Evolutionary conservation across 2,888 invertebrate genomes (phyloP), one percentile per base, ranked within the genome.

Genomic region (Mesoligia furuncula): DNA sequence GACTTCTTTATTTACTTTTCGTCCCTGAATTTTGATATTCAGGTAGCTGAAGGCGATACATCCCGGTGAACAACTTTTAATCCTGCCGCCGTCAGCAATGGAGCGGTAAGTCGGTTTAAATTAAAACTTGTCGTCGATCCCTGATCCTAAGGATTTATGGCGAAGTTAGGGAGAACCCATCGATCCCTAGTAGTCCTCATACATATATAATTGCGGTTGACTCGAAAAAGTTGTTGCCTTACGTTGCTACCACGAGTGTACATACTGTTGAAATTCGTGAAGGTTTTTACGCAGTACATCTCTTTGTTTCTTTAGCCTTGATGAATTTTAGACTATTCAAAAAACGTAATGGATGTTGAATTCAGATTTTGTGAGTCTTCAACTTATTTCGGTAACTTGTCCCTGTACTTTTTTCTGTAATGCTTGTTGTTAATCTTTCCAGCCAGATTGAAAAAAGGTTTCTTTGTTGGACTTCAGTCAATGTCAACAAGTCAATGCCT

Each of bases 101-200:
- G 93, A 87, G 91, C 93, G 92, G 92, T 95, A 95, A 95, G 94
- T 93, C 95, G 93, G 92, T 95, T 93, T 94, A 95, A 94, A 95
- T 95, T 95, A 95, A 95, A 94, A 94, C 90, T 94, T 93, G 91
- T 91, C 91, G 89, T 90, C 91, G 89, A 90, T 90, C 79, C 90
- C 81, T 84, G 88, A 91, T 93, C 92, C 91, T 87, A 76, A 85
- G 91, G 92, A 91, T 92, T 94, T 92, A 86, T 87, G 84, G 85
- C 85, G 85, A 90, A 84, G 89, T 89, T 89, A 85, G 87, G 81
- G 79, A 72, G 85, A 85, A 78, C 78, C 77, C 86, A 90, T 88
- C 89, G 88, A 91, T 89, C 89, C 83, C 69, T 77, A 73, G 75
- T 72, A 77, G 82, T 73, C 83, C 86, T 88, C 85, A 87, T 88